Conservation (phyloP, 2,113 vertebrate genomes). For the Apeltes quadracus region DNA sequence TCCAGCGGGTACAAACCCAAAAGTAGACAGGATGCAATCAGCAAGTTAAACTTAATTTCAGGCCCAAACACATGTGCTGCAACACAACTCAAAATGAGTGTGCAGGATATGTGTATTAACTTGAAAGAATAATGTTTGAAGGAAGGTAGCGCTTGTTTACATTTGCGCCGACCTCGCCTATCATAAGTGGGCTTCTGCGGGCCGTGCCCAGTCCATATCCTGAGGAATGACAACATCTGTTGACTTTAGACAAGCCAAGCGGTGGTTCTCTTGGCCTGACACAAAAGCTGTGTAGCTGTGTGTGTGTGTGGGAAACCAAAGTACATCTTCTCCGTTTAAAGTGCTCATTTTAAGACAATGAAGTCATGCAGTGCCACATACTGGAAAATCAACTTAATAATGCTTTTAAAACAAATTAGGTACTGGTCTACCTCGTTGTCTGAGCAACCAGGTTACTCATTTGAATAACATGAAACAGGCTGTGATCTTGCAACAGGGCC, state of each 20-base stretch:
- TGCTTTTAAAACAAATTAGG: too few relatives aligned
- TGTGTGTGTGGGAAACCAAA: not conserved
- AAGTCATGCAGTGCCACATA: not conserved
- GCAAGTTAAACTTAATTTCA: too few relatives aligned
- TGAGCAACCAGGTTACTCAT: not conserved
- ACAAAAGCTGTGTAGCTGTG: too few relatives aligned
- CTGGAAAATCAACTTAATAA: not conserved
- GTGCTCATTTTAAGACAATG: not conserved
- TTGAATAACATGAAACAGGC: constrained; percentile 7
- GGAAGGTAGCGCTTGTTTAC: constrained; percentile 32
- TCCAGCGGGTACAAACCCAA: too few relatives aligned
- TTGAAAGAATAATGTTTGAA: constrained; percentile 5
- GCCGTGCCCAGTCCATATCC: constrained; percentile 8
- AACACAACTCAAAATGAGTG: not conserved
- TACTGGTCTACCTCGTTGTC: not conserved
- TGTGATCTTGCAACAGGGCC: not conserved
- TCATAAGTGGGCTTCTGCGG: not conserved
- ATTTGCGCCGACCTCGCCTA: constrained; percentile 29
- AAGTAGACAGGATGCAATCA: too few relatives aligned
- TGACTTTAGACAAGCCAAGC: constrained; percentile 22
- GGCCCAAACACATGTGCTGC: too few relatives aligned
- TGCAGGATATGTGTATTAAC: not conserved
- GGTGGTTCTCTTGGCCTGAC: not conserved
- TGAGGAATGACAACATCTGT: constrained; percentile 35
- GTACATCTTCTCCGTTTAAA: too few relatives aligned